phyloP scores from a whole-genome alignment of 2,113 vertebrate genomes.

The Phaetusa simplex region DNA sequence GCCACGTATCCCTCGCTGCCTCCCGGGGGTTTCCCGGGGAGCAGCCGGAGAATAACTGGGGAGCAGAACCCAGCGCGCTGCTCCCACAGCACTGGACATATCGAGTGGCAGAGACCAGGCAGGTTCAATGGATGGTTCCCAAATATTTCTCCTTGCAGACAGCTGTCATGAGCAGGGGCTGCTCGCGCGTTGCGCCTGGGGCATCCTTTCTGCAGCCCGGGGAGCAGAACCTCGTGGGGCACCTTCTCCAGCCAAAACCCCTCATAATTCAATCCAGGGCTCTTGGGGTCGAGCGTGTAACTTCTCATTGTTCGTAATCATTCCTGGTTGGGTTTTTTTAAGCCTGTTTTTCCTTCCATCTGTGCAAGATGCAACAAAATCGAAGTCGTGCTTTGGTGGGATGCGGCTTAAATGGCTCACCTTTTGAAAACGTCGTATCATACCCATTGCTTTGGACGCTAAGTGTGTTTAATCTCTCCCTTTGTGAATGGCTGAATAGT shows the following conservation, averaged over 20 bases:
- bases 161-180: neutral
- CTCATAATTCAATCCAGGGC: neutral
- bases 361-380: neutral
- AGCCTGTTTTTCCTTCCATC: neutral
- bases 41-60: neutral
- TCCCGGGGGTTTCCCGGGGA: rapidly evolving
- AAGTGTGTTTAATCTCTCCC: neutral
- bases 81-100: rapidly evolving
- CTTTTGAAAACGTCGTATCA: rapidly evolving
- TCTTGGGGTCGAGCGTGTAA: neutral
- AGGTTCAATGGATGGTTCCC: neutral
- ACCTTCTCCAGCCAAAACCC: neutral
- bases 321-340: neutral
- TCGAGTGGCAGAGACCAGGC: neutral
- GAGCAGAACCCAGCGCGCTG: neutral
- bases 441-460: neutral
- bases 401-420: neutral
- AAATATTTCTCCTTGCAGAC: neutral
- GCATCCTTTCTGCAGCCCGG: neutral
- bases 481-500: neutral
- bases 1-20: rapidly evolving
- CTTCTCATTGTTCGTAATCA: neutral
- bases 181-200: neutral
- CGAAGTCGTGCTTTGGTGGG: neutral
- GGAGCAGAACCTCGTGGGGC: neutral